A percentile compares a stretch with the other conserved stretches of the same genome.
Evolutionary conservation across 2,113 vertebrate genomes (phyloP).

Genomic region (Melanocharis versteri): DNA sequence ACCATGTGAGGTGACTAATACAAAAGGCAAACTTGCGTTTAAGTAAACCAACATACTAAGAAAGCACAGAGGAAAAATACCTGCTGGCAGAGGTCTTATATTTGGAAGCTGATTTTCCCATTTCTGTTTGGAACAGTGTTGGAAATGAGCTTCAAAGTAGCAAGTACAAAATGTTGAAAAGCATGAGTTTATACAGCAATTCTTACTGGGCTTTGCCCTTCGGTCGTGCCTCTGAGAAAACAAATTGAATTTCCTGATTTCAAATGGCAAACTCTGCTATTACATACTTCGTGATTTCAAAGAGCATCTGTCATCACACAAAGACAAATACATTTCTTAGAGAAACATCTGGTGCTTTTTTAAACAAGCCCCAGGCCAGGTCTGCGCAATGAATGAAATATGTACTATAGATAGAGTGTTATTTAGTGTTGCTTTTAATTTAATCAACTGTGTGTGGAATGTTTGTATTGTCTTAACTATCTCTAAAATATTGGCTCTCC

Average conservation of each 20-base stretch:
- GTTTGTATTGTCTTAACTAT: conserved; percentile 61
- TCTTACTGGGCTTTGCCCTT: conserved; percentile 63
- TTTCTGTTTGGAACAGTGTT: background rate
- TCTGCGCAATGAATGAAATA: conserved; percentile 76
- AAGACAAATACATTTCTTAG: conserved; percentile 78
- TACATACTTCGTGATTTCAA: conserved; percentile 78
- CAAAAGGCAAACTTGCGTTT: background rate
- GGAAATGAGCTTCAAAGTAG: conserved; percentile 44
- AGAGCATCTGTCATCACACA: conserved; percentile 79
- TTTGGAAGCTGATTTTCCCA: conserved; percentile 10
- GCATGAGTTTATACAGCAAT: conserved; percentile 32
- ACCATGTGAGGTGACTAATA: background rate
- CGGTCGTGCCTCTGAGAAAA: conserved; percentile 61
- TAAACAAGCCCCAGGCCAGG: conserved; percentile 73
- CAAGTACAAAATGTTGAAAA: conserved; percentile 43
- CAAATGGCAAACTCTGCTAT: conserved; percentile 74
- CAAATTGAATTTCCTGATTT: conserved; percentile 78
- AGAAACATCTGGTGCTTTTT: conserved; percentile 81
- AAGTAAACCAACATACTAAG: background rate
- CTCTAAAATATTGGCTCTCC: conserved; percentile 48
- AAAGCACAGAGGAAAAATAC: background rate
- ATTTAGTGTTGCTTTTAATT: conserved; percentile 74
- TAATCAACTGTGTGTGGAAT: conserved; percentile 69
- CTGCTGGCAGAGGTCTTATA: background rate
- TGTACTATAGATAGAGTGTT: conserved; percentile 72